Evolutionary conservation across 2,888 invertebrate species (phyloP).

Genomic region (Gandaritis pyraliata): DNA sequence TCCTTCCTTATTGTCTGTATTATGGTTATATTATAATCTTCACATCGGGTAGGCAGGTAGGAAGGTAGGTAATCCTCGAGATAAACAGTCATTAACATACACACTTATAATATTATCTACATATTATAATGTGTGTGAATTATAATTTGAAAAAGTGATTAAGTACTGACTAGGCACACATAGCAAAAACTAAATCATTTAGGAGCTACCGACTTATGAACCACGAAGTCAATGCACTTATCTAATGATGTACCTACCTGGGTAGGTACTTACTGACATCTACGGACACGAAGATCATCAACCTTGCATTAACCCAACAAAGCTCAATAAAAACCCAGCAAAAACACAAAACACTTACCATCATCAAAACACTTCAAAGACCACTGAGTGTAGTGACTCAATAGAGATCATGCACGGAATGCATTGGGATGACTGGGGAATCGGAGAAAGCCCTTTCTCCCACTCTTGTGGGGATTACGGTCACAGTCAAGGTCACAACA

Average conservation of each 20-base stretch:
- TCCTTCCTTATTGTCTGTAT: constrained; percentile 1
- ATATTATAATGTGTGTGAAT: no score
- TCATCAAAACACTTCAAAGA: constrained; percentile 25
- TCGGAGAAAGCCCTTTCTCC: constrained; percentile 59
- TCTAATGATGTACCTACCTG: no score
- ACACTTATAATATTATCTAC: no score
- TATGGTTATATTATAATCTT: neutral
- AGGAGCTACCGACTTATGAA: no score
- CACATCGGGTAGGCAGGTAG: neutral
- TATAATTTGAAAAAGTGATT: no score
- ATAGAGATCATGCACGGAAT: constrained; percentile 28
- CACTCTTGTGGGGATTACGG: constrained; percentile 36
- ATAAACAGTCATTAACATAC: no score
- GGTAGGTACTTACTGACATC: no score
- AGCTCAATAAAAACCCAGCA: constrained; percentile 16
- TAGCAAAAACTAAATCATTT: no score
- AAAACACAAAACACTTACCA: constrained; percentile 29
- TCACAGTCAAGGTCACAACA: constrained; percentile 45
- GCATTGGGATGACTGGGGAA: constrained; percentile 20
- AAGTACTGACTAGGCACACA: no score
- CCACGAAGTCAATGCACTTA: no score
- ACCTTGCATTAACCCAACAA: neutral
- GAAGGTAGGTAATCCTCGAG: no score
- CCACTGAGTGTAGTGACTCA: constrained; percentile 26
- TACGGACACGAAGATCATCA: neutral